Conservation (phyloP, 2,797 vertebrate species). For the Tarsius wallacei region DNA sequence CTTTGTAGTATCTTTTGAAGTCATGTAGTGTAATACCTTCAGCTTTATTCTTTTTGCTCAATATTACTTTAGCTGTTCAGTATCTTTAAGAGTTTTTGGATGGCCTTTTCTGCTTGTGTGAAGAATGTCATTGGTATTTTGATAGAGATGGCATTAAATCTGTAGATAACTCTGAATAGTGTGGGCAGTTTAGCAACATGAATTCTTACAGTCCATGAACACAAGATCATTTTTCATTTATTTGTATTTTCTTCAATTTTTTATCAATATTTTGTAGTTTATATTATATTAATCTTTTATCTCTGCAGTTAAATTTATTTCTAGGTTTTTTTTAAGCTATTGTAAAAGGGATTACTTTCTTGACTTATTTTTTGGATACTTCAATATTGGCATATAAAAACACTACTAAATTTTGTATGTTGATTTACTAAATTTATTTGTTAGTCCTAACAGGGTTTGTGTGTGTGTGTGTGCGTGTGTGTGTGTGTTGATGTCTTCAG, state of each 20-base stretch:
- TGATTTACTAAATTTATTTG: background rate
- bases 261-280: background rate
- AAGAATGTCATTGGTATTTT: background rate
- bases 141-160: background rate
- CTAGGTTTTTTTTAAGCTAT: background rate
- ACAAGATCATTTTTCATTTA: background rate
- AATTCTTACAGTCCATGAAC: background rate
- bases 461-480: too few relatives aligned
- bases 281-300: background rate
- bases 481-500: background rate
- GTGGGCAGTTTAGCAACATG: background rate
- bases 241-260: background rate
- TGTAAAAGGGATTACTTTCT: background rate
- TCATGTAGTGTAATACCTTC: background rate
- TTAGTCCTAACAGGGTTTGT: background rate
- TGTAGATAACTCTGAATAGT: background rate
- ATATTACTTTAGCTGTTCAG: background rate
- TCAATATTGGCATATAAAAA: background rate
- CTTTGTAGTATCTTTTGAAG: background rate
- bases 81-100: background rate
- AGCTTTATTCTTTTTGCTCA: background rate
- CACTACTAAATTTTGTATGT: background rate
- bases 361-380: background rate
- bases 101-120: background rate
- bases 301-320: background rate